Percentiles rank a stretch among this genome's conserved stretches.
phyloP scores from a whole-genome alignment of 2,888 invertebrate genomes.

The Drosophila quinaria region DNA sequence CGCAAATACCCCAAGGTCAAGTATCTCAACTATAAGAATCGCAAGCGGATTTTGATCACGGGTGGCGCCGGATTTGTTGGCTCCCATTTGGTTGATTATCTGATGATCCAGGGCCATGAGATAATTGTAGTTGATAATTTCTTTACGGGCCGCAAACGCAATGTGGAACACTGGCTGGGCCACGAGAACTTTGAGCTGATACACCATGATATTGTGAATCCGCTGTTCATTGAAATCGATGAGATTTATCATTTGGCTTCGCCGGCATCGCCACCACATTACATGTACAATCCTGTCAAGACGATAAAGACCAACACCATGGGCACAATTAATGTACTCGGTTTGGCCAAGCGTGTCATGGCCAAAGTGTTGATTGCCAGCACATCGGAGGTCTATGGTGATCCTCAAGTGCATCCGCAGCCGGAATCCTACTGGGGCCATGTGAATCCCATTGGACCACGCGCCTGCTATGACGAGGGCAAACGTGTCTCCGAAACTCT shows the following conservation, averaged over 20 bases:
- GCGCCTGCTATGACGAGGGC: constrained; percentile 99
- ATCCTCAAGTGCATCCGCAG: constrained; percentile 99
- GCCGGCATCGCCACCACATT: constrained; percentile 99
- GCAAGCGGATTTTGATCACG: constrained; percentile 97
- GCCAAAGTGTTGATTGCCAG: constrained; percentile 98
- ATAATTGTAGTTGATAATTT: constrained; percentile 99
- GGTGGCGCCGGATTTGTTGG: constrained; percentile 99
- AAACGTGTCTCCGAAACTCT: constrained; percentile 99
- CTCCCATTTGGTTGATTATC: constrained; percentile 97
- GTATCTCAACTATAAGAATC: constrained; percentile 95
- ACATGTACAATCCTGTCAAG: constrained; percentile 99
- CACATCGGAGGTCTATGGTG: constrained; percentile 99
- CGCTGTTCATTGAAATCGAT: constrained; percentile 98
- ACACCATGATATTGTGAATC: constrained; percentile 99
- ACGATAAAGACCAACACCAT: constrained; percentile 99
- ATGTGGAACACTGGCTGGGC: constrained; percentile 99
- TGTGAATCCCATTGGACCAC: constrained; percentile 98
- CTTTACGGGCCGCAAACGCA: constrained; percentile 98
- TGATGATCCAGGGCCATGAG: constrained; percentile 98
- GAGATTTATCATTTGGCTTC: constrained; percentile 99
- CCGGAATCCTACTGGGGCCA: constrained; percentile 99
- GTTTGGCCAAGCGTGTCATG: constrained; percentile 95
- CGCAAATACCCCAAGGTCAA: constrained; percentile 96
- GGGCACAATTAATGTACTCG: constrained; percentile 96
- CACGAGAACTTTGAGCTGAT: constrained; percentile 99